These are phyloP conservation scores for Geothlypis trichas DNA, from an alignment of 2,113 vertebrate genomes.

Conservation along the genomic window DNA sequence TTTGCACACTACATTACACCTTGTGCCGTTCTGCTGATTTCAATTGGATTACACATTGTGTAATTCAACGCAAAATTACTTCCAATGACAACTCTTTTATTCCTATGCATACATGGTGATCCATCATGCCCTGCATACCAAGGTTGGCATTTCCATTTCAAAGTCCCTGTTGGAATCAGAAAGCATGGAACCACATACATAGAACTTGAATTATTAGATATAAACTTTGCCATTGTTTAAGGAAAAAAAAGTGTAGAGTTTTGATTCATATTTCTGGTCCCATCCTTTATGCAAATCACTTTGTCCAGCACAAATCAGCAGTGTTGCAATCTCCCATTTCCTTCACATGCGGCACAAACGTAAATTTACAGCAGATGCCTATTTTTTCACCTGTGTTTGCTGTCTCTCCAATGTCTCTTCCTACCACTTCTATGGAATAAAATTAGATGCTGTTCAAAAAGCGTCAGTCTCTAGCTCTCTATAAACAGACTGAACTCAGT, in stretches of 20 bases:
- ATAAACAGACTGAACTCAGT: background rate
- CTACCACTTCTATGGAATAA: background rate
- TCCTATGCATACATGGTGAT: constrained; percentile 67
- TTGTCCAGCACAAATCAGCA: background rate
- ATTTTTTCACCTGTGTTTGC: background rate
- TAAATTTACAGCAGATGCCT: background rate
- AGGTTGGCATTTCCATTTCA: constrained; percentile 63
- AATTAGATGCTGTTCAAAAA: background rate
- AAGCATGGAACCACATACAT: constrained; percentile 56
- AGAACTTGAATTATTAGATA: constrained; percentile 45
- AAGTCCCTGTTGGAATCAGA: constrained; percentile 57
- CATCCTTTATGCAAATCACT: background rate
- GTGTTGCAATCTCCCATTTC: background rate
- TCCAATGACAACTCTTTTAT: constrained; percentile 62
- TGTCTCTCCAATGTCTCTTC: background rate
- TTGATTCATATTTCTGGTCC: background rate
- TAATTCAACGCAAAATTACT: constrained; percentile 71
- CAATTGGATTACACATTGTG: constrained; percentile 69
- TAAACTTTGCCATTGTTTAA: constrained; percentile 35
- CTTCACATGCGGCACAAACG: background rate
- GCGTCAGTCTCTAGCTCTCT: background rate
- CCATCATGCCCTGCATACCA: constrained; percentile 46
- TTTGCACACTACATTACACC: constrained; percentile 70
- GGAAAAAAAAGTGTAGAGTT: background rate
- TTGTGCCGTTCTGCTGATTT: constrained; percentile 62